A percentile compares a stretch with the other conserved stretches of the same genome.
Conservation (phyloP, 1,140 invertebrate species). For the Papilio xuthus region DNA sequence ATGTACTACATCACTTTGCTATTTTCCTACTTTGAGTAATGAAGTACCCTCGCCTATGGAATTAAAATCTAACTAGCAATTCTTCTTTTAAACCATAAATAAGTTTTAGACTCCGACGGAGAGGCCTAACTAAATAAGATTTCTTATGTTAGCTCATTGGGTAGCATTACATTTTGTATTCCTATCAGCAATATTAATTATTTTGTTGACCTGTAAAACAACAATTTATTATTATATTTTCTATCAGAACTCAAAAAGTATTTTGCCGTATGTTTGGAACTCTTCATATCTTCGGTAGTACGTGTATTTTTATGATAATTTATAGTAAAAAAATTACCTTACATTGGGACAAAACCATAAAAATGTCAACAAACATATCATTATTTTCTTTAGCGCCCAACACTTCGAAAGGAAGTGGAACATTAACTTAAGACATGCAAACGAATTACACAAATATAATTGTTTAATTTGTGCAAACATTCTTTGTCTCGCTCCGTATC, state of each 20-base stretch:
- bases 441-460: slow-evolving; percentile 27
- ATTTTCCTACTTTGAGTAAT: slow-evolving; percentile 36
- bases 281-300: too few relatives aligned
- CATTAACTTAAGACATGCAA: slow-evolving; percentile 11
- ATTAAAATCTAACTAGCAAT: slow-evolving; percentile 16
- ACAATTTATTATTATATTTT: too few relatives aligned
- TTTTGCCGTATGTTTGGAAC: too few relatives aligned
- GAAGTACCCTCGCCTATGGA: slow-evolving; percentile 28
- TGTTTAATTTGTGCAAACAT: neutral
- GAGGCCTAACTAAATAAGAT: neutral
- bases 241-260: too few relatives aligned
- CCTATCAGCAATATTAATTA: too few relatives aligned
- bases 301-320: too few relatives aligned
- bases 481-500: slow-evolving; percentile 29
- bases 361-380: neutral
- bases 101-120: neutral
- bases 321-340: neutral
- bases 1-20: slow-evolving; percentile 39
- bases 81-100: neutral
- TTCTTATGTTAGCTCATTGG: neutral
- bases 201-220: too few relatives aligned
- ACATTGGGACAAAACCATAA: neutral
- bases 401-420: slow-evolving; percentile 15
- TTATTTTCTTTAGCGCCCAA: neutral
- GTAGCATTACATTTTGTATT: neutral